Evolutionary conservation across 2,797 vertebrate species (phyloP).

Genomic region (Mastacembelus armatus): DNA sequence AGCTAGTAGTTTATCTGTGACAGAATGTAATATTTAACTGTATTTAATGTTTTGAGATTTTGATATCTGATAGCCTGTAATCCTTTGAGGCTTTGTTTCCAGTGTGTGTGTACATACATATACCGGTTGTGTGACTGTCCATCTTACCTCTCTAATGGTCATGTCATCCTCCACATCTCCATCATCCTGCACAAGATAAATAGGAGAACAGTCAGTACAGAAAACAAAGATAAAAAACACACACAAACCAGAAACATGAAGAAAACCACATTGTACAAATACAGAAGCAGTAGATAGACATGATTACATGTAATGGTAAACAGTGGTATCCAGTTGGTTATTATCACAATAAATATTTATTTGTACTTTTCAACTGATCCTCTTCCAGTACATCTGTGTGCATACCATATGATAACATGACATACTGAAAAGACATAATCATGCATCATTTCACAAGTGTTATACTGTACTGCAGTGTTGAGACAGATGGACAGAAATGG

Average conservation of each 20-base stretch:
- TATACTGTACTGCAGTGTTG: slow-evolving; percentile 15
- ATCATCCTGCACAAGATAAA: slow-evolving; percentile 75
- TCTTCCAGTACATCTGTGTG: slow-evolving; percentile 15
- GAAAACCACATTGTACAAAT: slow-evolving; percentile 10
- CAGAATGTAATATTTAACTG: neutral
- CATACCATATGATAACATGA: slow-evolving; percentile 30
- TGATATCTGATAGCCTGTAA: neutral
- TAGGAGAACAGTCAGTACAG: slow-evolving; percentile 25
- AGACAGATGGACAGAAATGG: slow-evolving; percentile 61
- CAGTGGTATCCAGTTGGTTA: neutral
- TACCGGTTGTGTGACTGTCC: neutral
- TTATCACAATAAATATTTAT: slow-evolving; percentile 9
- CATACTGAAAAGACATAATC: slow-evolving; percentile 35
- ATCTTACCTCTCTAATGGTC: slow-evolving; percentile 86
- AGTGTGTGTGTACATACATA: neutral
- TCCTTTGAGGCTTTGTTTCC: neutral
- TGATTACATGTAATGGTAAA: slow-evolving; percentile 17
- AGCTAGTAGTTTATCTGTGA: neutral
- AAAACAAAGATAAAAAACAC: neutral
- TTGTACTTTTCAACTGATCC: slow-evolving; percentile 13
- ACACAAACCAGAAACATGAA: neutral
- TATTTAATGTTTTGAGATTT: neutral
- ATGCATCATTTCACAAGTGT: slow-evolving; percentile 40
- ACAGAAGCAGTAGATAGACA: slow-evolving; percentile 12
- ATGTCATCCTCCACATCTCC: slow-evolving; percentile 85